A percentile compares a stretch with the other conserved stretches of the same genome.
phyloP scores from a whole-genome alignment of 2,113 vertebrate genomes.

The Origma solitaria region DNA sequence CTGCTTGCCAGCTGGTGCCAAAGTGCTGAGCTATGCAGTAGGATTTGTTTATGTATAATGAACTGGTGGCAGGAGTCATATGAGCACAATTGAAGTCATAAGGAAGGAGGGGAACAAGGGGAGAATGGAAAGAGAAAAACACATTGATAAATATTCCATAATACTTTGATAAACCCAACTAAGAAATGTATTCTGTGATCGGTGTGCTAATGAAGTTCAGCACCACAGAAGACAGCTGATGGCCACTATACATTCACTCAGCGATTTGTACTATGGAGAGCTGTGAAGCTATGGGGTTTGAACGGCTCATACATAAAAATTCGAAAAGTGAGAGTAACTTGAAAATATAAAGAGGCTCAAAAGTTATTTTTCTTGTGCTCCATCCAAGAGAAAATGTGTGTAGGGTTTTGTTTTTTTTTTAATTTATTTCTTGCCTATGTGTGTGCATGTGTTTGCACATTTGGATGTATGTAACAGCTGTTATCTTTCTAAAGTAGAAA shows the following conservation, averaged over 20 bases:
- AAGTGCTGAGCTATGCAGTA: background rate
- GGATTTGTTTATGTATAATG: background rate
- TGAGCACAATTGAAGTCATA: background rate
- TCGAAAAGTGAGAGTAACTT: background rate
- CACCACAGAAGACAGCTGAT: background rate
- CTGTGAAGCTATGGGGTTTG: background rate
- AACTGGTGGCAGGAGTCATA: background rate
- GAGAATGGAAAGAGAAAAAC: background rate
- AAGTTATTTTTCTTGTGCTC: background rate
- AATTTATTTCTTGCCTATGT: background rate
- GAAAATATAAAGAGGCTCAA: background rate
- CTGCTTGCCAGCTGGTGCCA: background rate
- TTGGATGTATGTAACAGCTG: background rate
- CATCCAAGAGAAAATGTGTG: background rate
- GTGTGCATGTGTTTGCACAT: background rate
- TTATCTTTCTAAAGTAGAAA: background rate
- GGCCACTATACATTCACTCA: background rate
- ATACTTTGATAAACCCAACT: conserved; percentile 7
- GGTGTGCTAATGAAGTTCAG: conserved; percentile 10
- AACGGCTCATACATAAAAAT: background rate
- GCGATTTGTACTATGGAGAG: background rate
- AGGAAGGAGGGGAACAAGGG: background rate
- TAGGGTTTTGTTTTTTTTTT: background rate
- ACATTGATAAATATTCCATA: conserved; percentile 9
- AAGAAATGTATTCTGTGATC: conserved; percentile 16